Percentiles rank a stretch among this genome's conserved stretches.
Evolutionary conservation across 2,888 invertebrate genomes (phyloP).

Genomic region (Scrobipalpa costella): DNA sequence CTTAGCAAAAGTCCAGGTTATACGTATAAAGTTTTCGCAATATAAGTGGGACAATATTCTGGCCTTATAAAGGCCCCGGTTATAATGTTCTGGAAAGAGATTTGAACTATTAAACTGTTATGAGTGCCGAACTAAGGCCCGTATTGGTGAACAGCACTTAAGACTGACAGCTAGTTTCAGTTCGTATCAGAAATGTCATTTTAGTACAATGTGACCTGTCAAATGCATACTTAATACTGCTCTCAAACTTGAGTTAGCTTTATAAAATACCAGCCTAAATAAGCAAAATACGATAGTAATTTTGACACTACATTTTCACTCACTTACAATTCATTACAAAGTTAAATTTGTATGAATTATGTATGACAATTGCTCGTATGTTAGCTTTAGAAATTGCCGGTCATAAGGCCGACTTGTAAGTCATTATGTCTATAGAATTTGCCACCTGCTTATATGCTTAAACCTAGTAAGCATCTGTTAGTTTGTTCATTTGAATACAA

Average conservation of each 20-base stretch:
- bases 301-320: background rate
- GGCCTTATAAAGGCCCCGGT: no score
- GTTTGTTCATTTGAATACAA: background rate
- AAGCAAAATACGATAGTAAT: background rate
- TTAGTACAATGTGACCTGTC: no score
- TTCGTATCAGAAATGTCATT: no score
- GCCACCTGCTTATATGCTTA: background rate
- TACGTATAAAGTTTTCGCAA: no score
- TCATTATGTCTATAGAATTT: background rate
- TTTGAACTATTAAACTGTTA: no score
- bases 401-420: background rate
- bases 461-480: background rate
- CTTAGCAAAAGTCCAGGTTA: no score
- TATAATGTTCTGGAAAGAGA: no score
- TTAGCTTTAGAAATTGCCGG: conserved; percentile 7
- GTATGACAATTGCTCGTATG: background rate
- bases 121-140: no score
- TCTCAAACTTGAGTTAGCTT: background rate
- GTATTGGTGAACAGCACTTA: background rate
- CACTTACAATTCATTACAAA: background rate
- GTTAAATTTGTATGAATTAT: background rate
- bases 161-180: background rate
- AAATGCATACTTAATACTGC: no score
- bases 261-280: background rate
- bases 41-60: no score